Evolutionary conservation across 1,140 invertebrate species (phyloP).

Genomic region (Contarinia nasturtii): DNA sequence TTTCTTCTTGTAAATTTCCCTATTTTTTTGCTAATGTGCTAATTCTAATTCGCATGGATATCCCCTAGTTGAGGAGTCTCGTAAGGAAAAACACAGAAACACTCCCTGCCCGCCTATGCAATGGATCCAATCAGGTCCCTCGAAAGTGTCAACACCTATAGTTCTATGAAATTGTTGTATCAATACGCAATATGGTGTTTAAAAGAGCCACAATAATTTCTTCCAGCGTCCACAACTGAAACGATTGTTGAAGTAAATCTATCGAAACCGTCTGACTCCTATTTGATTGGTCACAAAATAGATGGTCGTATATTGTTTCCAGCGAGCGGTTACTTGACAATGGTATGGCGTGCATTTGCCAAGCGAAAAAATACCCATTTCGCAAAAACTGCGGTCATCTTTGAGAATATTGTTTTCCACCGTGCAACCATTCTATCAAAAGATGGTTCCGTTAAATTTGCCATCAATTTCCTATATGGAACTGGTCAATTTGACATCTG

Average conservation of each 20-base stretch:
- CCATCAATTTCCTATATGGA: constrained; percentile 72
- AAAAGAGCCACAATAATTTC: too few relatives aligned
- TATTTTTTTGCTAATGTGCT: too few relatives aligned
- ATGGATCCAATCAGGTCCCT: too few relatives aligned
- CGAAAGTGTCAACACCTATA: too few relatives aligned
- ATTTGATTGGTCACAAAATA: constrained; percentile 74
- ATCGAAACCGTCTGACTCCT: constrained; percentile 52
- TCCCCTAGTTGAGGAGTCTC: too few relatives aligned
- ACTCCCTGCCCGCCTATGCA: too few relatives aligned
- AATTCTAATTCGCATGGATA: too few relatives aligned
- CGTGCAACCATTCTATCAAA: constrained; percentile 82
- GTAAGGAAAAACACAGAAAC: too few relatives aligned
- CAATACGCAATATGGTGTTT: too few relatives aligned
- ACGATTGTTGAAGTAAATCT: constrained; percentile 60
- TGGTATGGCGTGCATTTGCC: constrained; percentile 86
- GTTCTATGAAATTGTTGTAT: too few relatives aligned
- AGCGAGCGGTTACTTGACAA: constrained; percentile 81
- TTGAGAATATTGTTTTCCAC: constrained; percentile 77
- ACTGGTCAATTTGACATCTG: constrained; percentile 84
- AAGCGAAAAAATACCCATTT: constrained; percentile 56
- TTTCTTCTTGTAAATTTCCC: too few relatives aligned
- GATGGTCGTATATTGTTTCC: constrained; percentile 89
- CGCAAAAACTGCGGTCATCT: constrained; percentile 61
- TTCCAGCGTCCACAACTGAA: constrained; percentile 37
- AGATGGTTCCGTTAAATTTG: constrained; percentile 62